phyloP scores from a whole-genome alignment of 2,888 invertebrate species.

The Coelinius sp. region DNA sequence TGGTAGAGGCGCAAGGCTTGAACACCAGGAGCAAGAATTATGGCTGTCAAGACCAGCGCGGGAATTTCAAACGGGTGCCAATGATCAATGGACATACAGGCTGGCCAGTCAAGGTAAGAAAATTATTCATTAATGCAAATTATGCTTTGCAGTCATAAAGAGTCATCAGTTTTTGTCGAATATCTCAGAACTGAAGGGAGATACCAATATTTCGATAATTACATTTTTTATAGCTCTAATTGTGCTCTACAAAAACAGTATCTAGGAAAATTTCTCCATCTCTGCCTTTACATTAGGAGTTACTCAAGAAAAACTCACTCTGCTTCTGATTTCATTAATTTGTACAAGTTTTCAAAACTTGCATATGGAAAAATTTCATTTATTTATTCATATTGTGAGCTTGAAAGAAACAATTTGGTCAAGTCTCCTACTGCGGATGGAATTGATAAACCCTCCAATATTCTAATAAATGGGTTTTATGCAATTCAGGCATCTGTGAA shows the following conservation, averaged over 20 bases:
- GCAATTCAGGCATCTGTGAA: slow-evolving; percentile 64
- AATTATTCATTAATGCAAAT: not conserved
- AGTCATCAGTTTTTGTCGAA: no score
- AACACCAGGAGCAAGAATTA: slow-evolving; percentile 60
- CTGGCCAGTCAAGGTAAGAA: slow-evolving; percentile 64
- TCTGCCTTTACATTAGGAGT: no score
- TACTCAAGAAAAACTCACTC: no score
- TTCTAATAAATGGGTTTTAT: no score
- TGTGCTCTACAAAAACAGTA: no score
- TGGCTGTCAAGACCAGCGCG: slow-evolving; percentile 61
- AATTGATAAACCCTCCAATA: not conserved
- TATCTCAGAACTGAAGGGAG: no score
- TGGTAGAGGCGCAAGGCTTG: slow-evolving; percentile 53
- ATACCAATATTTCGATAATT: no score
- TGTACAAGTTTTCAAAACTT: not conserved
- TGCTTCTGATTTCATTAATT: not conserved
- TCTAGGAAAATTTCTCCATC: no score
- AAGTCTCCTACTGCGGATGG: not conserved
- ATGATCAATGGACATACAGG: slow-evolving; percentile 61
- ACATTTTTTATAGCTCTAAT: no score
- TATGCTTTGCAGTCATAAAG: no score
- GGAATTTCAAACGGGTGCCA: slow-evolving; percentile 60
- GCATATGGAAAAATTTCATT: not conserved
- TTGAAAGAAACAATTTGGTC: not conserved
- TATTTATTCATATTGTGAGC: not conserved